Evolutionary conservation across 2,113 vertebrate genomes (phyloP).

Genomic region (Okapia johnstoni): DNA sequence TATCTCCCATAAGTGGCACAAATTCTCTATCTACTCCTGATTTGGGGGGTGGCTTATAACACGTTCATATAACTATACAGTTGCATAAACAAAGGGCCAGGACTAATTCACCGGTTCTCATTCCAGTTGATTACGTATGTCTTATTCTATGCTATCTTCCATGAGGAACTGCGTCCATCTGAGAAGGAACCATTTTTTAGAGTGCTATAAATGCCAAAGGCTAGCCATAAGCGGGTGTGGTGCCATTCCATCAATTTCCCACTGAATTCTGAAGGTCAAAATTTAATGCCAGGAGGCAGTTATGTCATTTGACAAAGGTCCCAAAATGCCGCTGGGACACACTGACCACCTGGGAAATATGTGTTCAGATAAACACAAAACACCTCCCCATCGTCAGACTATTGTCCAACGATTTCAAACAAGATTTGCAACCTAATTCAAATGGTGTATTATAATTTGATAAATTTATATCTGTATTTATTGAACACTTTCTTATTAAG

Average conservation of each 20-base stretch:
- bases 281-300: neutral
- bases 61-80: fast-evolving
- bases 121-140: neutral
- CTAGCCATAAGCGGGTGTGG: neutral
- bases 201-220: neutral
- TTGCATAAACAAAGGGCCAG: neutral
- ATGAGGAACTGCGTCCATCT: neutral
- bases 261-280: neutral
- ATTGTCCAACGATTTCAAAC: constrained; percentile 11
- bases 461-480: constrained; percentile 51
- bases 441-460: constrained; percentile 46
- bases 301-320: neutral
- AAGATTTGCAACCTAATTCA: constrained; percentile 13
- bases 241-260: neutral
- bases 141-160: neutral
- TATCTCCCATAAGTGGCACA: neutral
- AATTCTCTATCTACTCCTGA: neutral
- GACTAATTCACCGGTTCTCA: neutral
- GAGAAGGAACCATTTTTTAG: neutral
- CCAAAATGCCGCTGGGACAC: neutral
- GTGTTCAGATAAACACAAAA: neutral
- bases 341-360: neutral
- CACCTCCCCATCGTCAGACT: neutral
- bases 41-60: neutral
- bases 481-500: constrained; percentile 59